Conservation (phyloP, 1,140 invertebrate species). For the Drosophila orena region DNA sequence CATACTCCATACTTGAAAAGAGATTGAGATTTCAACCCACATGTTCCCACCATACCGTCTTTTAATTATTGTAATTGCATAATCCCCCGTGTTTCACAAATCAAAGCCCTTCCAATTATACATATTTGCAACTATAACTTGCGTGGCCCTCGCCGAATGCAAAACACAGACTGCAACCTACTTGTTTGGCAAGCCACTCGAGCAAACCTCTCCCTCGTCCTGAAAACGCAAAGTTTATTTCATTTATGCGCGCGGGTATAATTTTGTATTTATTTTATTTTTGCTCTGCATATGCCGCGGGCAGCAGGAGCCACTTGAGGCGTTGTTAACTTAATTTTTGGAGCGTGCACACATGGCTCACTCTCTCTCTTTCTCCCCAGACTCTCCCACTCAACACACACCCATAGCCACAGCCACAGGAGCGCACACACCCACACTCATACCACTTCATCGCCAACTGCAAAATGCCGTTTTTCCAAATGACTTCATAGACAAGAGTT, state of each 20-base stretch:
- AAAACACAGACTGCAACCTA: slow-evolving; percentile 27
- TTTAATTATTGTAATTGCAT: neutral
- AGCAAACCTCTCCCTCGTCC: slow-evolving; percentile 40
- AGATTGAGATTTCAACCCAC: too few species aligned
- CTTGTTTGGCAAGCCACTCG: slow-evolving; percentile 45
- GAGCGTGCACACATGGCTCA: slow-evolving; percentile 74
- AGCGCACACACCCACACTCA: slow-evolving; percentile 27
- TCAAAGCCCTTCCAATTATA: slow-evolving; percentile 9
- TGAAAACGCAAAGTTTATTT: slow-evolving; percentile 58
- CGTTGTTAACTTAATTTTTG: slow-evolving; percentile 84
- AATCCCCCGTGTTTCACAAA: neutral
- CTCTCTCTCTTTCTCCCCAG: slow-evolving; percentile 21
- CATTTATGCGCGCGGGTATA: slow-evolving; percentile 12
- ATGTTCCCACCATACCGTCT: neutral
- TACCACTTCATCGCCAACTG: slow-evolving; percentile 72
- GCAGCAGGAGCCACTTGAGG: slow-evolving; percentile 66
- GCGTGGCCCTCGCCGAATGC: slow-evolving; percentile 1
- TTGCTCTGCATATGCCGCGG: slow-evolving; percentile 58
- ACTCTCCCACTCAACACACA: slow-evolving; percentile 57
- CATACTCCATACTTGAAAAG: too few species aligned
- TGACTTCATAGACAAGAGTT: slow-evolving; percentile 80
- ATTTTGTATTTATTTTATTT: slow-evolving; percentile 22
- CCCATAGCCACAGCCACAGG: slow-evolving; percentile 21
- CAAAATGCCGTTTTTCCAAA: slow-evolving; percentile 79
- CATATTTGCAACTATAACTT: slow-evolving; percentile 48